Evolutionary conservation across 2,888 invertebrate genomes (phyloP).

Genomic region (Eupeodes latifasciatus): DNA sequence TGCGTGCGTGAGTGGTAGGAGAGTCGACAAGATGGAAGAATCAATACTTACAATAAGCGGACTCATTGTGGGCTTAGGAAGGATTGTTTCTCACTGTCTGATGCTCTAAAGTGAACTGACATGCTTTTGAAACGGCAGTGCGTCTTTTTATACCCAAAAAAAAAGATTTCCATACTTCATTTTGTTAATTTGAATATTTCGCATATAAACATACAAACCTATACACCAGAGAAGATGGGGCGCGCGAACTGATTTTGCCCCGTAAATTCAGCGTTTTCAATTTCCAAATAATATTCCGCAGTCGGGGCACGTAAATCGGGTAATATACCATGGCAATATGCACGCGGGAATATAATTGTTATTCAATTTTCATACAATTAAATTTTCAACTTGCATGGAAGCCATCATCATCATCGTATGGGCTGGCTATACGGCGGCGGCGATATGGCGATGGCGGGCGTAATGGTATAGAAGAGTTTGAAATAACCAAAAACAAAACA

Average conservation of each 20-base stretch:
- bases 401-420: background rate
- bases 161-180: slow-evolving; percentile 51
- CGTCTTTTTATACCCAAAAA: slow-evolving; percentile 82
- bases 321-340: slow-evolving; percentile 78
- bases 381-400: slow-evolving; percentile 47
- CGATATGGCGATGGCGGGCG: background rate
- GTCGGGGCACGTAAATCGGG: slow-evolving; percentile 80
- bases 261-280: slow-evolving; percentile 72
- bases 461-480: slow-evolving; percentile 24
- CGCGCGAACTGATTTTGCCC: slow-evolving; percentile 25
- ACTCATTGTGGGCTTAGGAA: slow-evolving; percentile 84
- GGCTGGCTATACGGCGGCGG: background rate
- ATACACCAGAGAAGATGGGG: slow-evolving; percentile 43
- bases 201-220: background rate
- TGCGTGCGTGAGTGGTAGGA: background rate
- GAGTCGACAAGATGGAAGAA: background rate
- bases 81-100: slow-evolving; percentile 82
- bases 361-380: slow-evolving; percentile 77
- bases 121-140: slow-evolving; percentile 80
- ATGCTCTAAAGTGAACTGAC: slow-evolving; percentile 84
- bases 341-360: slow-evolving; percentile 76
- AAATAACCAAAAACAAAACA: slow-evolving; percentile 30
- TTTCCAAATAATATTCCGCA: slow-evolving; percentile 74
- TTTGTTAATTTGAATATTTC: slow-evolving; percentile 66
- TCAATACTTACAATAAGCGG: slow-evolving; percentile 83